phyloP scores from a whole-genome alignment of 2,888 invertebrate species.

The Cosmopolites sordidus region DNA sequence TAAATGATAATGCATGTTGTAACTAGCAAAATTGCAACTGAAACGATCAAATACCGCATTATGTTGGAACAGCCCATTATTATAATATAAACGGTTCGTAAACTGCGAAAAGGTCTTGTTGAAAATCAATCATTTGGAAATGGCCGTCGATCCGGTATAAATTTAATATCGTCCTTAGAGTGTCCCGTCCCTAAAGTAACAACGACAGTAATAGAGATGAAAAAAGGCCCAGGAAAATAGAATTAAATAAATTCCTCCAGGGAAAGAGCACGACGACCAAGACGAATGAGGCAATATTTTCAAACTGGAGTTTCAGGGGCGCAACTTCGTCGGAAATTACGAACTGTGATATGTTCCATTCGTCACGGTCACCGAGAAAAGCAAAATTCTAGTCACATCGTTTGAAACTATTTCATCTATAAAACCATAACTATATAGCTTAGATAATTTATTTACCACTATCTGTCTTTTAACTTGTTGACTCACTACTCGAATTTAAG shows the following conservation, averaged over 20 bases:
- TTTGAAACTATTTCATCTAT: too few species aligned
- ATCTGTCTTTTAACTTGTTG: too few species aligned
- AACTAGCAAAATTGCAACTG: too few species aligned
- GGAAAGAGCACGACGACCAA: conserved; percentile 18
- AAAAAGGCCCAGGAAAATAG: conserved; percentile 21
- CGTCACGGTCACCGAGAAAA: neutral
- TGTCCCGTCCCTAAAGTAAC: neutral
- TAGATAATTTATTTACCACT: too few species aligned
- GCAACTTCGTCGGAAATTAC: neutral
- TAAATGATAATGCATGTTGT: too few species aligned
- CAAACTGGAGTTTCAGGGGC: neutral
- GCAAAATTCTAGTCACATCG: neutral
- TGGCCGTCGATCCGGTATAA: neutral
- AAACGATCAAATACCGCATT: too few species aligned
- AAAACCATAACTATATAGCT: too few species aligned
- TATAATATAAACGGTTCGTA: neutral
- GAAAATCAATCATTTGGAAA: neutral
- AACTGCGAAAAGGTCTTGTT: neutral
- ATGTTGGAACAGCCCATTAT: too few species aligned
- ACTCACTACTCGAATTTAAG: too few species aligned
- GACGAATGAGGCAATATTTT: conserved; percentile 21
- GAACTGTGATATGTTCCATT: neutral
- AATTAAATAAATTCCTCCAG: conserved; percentile 23
- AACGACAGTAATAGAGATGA: conserved; percentile 17
- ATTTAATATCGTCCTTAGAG: neutral